phyloP scores from a whole-genome alignment of 2,888 invertebrate genomes.

The Spilosoma lubricipeda region DNA sequence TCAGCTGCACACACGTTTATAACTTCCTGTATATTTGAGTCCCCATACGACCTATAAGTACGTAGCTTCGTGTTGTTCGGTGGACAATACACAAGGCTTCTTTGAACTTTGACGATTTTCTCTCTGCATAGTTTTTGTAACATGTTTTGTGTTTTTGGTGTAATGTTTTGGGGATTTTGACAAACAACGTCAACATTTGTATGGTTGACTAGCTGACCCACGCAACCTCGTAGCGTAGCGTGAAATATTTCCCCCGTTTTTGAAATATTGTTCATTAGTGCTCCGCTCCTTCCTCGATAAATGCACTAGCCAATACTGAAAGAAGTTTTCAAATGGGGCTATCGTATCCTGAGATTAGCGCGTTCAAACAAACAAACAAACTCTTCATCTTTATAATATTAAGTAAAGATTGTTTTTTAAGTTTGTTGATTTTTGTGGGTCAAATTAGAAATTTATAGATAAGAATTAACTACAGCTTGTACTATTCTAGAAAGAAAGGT shows the following conservation, averaged over 20 bases:
- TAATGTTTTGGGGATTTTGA: background rate
- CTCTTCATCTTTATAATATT: no score
- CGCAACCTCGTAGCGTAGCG: no score
- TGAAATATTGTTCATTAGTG: no score
- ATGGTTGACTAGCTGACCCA: no score
- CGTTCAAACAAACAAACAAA: no score
- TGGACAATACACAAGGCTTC: conserved; percentile 15
- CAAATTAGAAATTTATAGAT: background rate
- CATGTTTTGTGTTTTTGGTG: background rate
- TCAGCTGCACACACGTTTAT: conserved; percentile 36
- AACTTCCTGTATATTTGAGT: conserved; percentile 70
- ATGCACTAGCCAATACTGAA: no score
- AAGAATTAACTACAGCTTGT: no score
- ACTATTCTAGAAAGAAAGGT: background rate
- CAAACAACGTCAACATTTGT: background rate
- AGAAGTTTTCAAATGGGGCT: no score
- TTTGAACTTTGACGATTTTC: conserved; percentile 9
- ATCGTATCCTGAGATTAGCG: no score
- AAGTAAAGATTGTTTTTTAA: background rate
- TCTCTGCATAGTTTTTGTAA: background rate
- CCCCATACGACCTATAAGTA: conserved; percentile 51
- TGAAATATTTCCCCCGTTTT: no score
- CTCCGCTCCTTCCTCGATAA: no score
- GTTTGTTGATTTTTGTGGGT: background rate
- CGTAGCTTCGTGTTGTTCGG: conserved; percentile 29